A percentile compares a stretch with the other conserved stretches of the same genome.
phyloP scores from a whole-genome alignment of 2,797 vertebrate genomes.

The Allobates femoralis region DNA sequence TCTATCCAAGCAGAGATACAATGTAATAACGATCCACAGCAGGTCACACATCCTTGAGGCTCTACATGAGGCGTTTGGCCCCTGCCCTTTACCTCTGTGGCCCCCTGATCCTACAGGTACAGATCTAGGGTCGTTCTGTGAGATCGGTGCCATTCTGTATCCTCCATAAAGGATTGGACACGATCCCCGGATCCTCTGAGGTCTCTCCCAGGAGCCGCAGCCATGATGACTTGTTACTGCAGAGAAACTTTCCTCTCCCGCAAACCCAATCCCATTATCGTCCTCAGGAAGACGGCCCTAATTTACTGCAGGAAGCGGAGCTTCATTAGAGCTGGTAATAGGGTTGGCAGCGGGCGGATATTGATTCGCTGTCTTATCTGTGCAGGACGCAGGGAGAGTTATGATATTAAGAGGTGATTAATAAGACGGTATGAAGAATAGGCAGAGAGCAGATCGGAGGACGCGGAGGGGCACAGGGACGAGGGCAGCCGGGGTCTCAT shows the following conservation, averaged over 20 bases:
- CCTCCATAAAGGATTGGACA: not conserved
- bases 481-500: no score
- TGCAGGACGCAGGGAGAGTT: slow-evolving; percentile 11
- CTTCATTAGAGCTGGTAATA: slow-evolving; percentile 49
- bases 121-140: no score
- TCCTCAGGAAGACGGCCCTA: not conserved
- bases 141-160: slow-evolving; percentile 4
- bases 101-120: no score
- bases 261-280: slow-evolving; percentile 21
- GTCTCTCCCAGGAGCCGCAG: not conserved
- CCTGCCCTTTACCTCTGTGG: no score
- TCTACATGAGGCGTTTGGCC: no score
- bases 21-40: no score
- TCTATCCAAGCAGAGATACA: no score
- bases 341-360: slow-evolving; percentile 33
- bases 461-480: not conserved
- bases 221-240: not conserved
- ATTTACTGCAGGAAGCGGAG: slow-evolving; percentile 44
- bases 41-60: no score
- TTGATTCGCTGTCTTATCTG: slow-evolving; percentile 46
- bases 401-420: slow-evolving; percentile 52
- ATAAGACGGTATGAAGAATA: not conserved
- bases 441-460: not conserved
- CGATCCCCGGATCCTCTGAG: not conserved
- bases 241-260: slow-evolving; percentile 24